Conservation (phyloP, 2,113 vertebrate species). For the Psittacara wagleri region DNA sequence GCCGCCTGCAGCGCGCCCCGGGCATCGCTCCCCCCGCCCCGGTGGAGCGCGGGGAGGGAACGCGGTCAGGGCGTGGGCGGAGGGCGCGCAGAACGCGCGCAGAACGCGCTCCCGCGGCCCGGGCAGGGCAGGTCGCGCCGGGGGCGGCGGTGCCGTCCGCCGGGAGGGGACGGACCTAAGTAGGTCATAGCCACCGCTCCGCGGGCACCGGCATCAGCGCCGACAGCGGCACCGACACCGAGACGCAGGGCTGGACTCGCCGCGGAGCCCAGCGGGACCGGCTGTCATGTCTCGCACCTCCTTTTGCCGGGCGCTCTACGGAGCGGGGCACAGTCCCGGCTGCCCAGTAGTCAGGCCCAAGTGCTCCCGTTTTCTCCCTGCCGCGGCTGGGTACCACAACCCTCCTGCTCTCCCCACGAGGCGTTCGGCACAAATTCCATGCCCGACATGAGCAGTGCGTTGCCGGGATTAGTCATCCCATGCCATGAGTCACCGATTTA, state of each 20-base stretch:
- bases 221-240: too few relatives aligned
- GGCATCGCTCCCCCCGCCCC: not conserved
- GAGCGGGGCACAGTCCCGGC: not conserved
- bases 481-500: constrained; percentile 21
- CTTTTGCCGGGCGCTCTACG: not conserved
- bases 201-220: constrained; percentile 43
- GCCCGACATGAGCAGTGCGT: not conserved
- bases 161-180: constrained; percentile 63
- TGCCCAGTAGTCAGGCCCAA: not conserved
- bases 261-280: not conserved
- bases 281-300: not conserved
- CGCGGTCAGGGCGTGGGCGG: not conserved
- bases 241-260: not conserved
- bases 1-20: not conserved
- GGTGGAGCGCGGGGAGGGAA: not conserved
- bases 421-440: not conserved
- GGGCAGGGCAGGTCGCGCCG: not conserved
- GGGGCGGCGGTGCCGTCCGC: not conserved
- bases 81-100: not conserved
- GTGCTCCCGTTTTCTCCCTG: not conserved
- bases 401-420: not conserved
- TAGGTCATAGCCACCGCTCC: constrained; percentile 80
- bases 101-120: not conserved
- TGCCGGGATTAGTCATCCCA: constrained; percentile 38
- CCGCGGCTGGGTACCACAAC: not conserved